phyloP scores from a whole-genome alignment of 2,888 invertebrate genomes.

The Lucinisca nassula region DNA sequence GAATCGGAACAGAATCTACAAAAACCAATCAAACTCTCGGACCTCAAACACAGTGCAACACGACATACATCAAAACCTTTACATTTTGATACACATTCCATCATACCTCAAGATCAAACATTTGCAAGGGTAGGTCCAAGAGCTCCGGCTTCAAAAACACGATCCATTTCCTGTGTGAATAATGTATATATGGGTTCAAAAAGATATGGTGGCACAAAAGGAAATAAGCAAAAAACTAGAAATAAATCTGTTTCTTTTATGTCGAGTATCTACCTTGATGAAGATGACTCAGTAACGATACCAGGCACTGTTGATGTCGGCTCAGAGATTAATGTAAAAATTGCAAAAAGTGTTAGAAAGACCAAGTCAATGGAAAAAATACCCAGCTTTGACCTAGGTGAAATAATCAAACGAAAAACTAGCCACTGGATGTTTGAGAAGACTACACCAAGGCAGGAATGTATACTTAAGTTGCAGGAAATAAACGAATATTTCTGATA shows the following conservation, averaged over 20 bases:
- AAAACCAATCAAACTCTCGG: not conserved
- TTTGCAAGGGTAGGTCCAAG: not conserved
- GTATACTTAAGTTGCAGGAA: conserved; percentile 42
- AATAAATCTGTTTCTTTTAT: not conserved
- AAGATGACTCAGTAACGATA: not conserved
- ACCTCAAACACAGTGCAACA: not conserved
- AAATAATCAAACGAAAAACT: not conserved
- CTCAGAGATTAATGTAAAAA: not conserved
- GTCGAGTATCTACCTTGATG: not conserved
- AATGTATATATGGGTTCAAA: not conserved
- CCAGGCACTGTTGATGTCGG: not conserved
- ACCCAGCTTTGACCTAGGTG: not conserved
- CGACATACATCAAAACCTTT: not conserved
- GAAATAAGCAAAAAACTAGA: not conserved
- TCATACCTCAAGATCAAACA: not conserved
- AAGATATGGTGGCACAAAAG: too few species aligned
- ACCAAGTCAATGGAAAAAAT: not conserved
- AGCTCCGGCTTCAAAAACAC: not conserved
- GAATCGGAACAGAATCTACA: too few species aligned
- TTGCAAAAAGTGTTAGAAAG: not conserved
- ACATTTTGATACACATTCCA: not conserved
- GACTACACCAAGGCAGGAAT: conserved; percentile 36
- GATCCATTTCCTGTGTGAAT: not conserved
- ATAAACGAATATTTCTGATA: conserved; percentile 51
- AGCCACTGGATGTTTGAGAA: conserved; percentile 2